These are phyloP conservation scores for Hermaeophaga mercurialis DNA, from an alignment of 2,888 invertebrate genomes.

Conservation along the genomic window DNA sequence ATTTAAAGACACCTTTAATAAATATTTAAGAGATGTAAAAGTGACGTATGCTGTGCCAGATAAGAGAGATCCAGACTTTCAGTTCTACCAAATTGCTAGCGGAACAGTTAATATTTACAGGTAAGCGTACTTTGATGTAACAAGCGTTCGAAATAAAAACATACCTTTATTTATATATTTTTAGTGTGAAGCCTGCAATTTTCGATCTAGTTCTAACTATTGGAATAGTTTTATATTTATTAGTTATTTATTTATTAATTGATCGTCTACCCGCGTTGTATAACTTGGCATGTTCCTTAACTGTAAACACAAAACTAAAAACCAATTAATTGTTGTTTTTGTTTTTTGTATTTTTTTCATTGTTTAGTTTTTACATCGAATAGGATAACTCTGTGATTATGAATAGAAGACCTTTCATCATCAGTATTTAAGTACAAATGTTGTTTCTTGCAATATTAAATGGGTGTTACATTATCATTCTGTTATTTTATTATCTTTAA, in stretches of 20 bases:
- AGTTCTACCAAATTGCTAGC: constrained; percentile 83
- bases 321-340: constrained; percentile 21
- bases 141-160: too few relatives aligned
- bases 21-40: constrained; percentile 80
- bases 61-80: constrained; percentile 90
- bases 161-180: constrained; percentile 51
- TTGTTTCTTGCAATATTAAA: constrained; percentile 16
- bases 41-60: constrained; percentile 73
- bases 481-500: too few relatives aligned
- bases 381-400: constrained; percentile 15
- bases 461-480: not conserved
- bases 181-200: constrained; percentile 94
- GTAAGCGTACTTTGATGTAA: too few relatives aligned
- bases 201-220: constrained; percentile 94
- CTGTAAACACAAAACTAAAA: constrained; percentile 44
- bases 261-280: constrained; percentile 73
- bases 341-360: not conserved
- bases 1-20: constrained; percentile 73
- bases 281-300: constrained; percentile 64
- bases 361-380: constrained; percentile 12
- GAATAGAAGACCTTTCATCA: not conserved
- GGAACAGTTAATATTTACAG: constrained; percentile 86
- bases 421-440: constrained; percentile 12
- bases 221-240: constrained; percentile 82
- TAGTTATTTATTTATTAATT: constrained; percentile 81